Evolutionary conservation across 2,888 invertebrate genomes (phyloP).

Genomic region (Magallana nippona): DNA sequence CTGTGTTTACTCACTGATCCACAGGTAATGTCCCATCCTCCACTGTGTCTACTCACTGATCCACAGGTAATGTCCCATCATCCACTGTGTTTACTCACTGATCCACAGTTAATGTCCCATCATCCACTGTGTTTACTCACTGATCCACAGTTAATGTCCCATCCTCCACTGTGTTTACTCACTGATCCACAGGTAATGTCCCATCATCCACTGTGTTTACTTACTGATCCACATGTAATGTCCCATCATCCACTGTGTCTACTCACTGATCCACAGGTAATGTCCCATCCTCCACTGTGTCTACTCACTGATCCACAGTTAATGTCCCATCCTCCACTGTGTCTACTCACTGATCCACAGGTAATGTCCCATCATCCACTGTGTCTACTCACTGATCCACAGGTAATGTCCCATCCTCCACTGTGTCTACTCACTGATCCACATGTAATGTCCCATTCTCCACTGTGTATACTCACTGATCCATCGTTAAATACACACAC

Average conservation of each 20-base stretch:
- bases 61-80: slow-evolving; percentile 52
- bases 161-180: slow-evolving; percentile 54
- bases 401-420: slow-evolving; percentile 56
- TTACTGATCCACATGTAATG: neutral
- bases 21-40: slow-evolving; percentile 54
- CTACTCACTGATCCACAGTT: neutral
- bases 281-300: slow-evolving; percentile 59
- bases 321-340: slow-evolving; percentile 59
- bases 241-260: slow-evolving; percentile 59
- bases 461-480: slow-evolving; percentile 42
- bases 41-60: slow-evolving; percentile 42
- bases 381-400: slow-evolving; percentile 33
- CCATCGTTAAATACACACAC: neutral
- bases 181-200: slow-evolving; percentile 27
- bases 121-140: slow-evolving; percentile 48
- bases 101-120: slow-evolving; percentile 51
- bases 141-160: slow-evolving; percentile 41
- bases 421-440: slow-evolving; percentile 37
- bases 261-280: neutral
- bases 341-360: neutral
- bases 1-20: slow-evolving; percentile 36
- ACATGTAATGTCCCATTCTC: slow-evolving; percentile 55
- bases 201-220: slow-evolving; percentile 56
- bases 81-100: slow-evolving; percentile 47
- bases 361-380: slow-evolving; percentile 56